Percentiles rank a stretch among this genome's conserved stretches.
phyloP scores from a whole-genome alignment of 2,888 invertebrate genomes.

The Plebejus anna region DNA sequence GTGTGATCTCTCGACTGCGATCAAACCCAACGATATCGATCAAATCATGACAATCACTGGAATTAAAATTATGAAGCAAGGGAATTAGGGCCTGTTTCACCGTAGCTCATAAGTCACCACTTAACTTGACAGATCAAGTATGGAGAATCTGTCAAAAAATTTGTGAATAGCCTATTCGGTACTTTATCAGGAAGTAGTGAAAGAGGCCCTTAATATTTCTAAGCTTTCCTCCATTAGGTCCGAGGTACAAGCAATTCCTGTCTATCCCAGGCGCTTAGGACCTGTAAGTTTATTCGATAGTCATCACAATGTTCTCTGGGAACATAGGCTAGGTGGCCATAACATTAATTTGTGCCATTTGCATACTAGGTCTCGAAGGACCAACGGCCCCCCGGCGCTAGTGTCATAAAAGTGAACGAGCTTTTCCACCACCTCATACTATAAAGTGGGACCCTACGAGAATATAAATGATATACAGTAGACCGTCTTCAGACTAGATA shows the following conservation, averaged over 20 bases:
- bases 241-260: neutral
- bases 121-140: no score
- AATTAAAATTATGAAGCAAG: no score
- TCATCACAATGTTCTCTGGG: conserved; percentile 17
- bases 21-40: no score
- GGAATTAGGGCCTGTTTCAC: no score
- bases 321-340: conserved; percentile 34
- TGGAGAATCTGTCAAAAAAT: no score
- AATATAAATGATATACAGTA: neutral
- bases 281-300: conserved; percentile 9
- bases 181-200: no score
- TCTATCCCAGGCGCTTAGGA: neutral
- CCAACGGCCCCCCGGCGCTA: conserved; percentile 42
- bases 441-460: neutral
- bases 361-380: conserved; percentile 46
- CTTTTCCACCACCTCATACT: conserved; percentile 6
- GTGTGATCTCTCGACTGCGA: no score
- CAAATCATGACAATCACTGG: no score
- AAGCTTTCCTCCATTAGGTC: neutral
- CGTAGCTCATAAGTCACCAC: no score
- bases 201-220: neutral
- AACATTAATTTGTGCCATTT: conserved; percentile 60
- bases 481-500: neutral
- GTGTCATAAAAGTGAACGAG: conserved; percentile 28
- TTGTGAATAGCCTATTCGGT: no score